Percentiles rank a stretch among this genome's conserved stretches.
phyloP scores from a whole-genome alignment of 2,797 vertebrate species.

The Percopsis omiscomaycus region DNA sequence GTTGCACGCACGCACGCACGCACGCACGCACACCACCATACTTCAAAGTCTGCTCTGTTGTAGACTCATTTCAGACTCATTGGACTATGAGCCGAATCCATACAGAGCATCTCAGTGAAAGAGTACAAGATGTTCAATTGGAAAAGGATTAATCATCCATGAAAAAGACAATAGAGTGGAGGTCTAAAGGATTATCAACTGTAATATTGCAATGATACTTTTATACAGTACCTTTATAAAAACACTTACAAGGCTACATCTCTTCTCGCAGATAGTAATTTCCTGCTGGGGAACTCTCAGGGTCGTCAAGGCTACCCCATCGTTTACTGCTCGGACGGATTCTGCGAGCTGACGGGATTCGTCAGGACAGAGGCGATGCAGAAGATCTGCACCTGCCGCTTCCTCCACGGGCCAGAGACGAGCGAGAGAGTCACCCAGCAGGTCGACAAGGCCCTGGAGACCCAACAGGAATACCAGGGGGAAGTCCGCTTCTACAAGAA shows the following conservation, averaged over 20 bases:
- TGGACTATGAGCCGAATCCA: conserved; percentile 15
- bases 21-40: conserved; percentile 22
- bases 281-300: conserved; percentile 92
- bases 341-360: conserved; percentile 92
- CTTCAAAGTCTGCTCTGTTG: conserved; percentile 46
- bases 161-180: not conserved
- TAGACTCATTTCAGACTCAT: conserved; percentile 7
- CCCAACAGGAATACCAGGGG: conserved; percentile 86
- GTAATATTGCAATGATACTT: too few relatives aligned
- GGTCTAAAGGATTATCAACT: too few relatives aligned
- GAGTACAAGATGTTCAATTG: not conserved
- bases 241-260: not conserved
- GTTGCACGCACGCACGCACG: too few relatives aligned
- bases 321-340: conserved; percentile 95
- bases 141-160: conserved; percentile 14
- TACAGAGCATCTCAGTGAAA: conserved; percentile 15
- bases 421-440: conserved; percentile 81
- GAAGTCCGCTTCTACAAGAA: conserved; percentile 93
- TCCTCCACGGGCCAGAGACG: conserved; percentile 89
- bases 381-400: conserved; percentile 90
- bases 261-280: conserved; percentile 88
- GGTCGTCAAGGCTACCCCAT: conserved; percentile 88
- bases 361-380: conserved; percentile 93
- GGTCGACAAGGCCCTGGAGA: conserved; percentile 88
- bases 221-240: too few relatives aligned